Evolutionary conservation across 1,140 invertebrate genomes (phyloP), one percentile per base, ranked within the genome.

Genomic region (Drosophila ficusphila): DNA sequence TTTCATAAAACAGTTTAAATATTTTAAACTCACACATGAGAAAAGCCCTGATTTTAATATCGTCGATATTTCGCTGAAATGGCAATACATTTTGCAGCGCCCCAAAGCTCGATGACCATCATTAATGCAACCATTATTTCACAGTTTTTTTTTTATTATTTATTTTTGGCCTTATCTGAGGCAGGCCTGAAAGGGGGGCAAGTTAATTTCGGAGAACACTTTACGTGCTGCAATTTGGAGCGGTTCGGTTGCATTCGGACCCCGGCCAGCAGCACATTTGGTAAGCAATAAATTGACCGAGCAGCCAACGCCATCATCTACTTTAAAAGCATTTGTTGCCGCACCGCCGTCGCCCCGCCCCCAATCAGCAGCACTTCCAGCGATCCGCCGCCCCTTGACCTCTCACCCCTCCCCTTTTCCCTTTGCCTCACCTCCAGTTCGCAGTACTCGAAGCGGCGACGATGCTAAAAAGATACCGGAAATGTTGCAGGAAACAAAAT

Each of bases 401-500:
- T 3, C 58, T 9, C n/a, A 5, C 16, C 2, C 16, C 41, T 3
- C 29, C 60, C 5, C 4, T n/a, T 8, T 5, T 6, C n/a, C n/a
- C 18, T 19, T 11, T n/a, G n/a, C n/a, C n/a, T n/a, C n/a, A n/a
- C 18, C 31, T 4, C 34, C 52, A 23, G 18, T 60, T 41, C 31
- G 12, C 70, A 36, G 42, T 31, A 46, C 52, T 54, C 54, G 54
- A 56, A 51, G 56, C 65, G 62, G 58, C 51, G 62, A 62, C 48
- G 38, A 62, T 42, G 78, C 81, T 81, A 88, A 88, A 88, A 88
- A 88, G 83, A 88, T 88, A 77, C 82, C 77, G 82, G 76, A 89
- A 88, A 78, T 88, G 83, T 83, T 62, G 61, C 83, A 82, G 83
- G 83, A 88, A 88, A 82, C 78, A 82, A 88, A 88, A 88, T 88